Base-by-base conservation (phyloP, 2,113 vertebrate species). In the Solenodon paradoxus region DNA sequence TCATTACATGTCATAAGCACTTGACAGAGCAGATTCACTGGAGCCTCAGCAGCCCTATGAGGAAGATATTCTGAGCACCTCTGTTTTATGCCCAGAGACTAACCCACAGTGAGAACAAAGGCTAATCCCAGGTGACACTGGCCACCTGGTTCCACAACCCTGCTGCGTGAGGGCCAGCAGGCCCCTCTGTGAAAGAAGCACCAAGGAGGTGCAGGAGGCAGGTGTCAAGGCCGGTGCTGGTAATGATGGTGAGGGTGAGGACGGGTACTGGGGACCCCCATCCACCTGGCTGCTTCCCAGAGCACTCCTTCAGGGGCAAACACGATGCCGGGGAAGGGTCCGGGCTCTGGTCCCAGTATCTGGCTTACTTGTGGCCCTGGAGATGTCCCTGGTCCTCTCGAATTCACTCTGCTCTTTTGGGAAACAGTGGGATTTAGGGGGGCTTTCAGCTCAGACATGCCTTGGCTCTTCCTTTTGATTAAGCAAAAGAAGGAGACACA, bases 211-310 rank as follows among this genome's bases (percentile, higher is more conserved):
- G 22, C 69, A 24, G 20, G 53, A 3, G 13, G 9, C 30, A 26
- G 9, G 9, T 6, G 47, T 15, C n/a, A 3, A 66, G 4, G 74
- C 16, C 0, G 5, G 22, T 4, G 9, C 28, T 6, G 42, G 49
- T 38, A 12, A 30, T 4, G 20, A 5, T 1, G 49, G 84, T 2
- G 1, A 32, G 2, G 7, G 9, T 7, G 32, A 40, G 42, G 3
- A 1, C 24, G 55, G 53, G 12, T 4, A 10, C 15, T 8, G 38
- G 57, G 57, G 61, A 28, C 12, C 7, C 10, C 69, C 61, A 3
- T 13, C 10, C 20, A 2, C 12, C 64, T 1, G 16, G 12, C 42
- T 42, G 51, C 35, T 26, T 16, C 49, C 51, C 7, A 77, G 47
- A 79, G 55, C 51, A 22, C 26, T 79, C 66, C 63, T 74, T 64